Evolutionary conservation across 2,888 invertebrate species (phyloP).

Genomic region (Tetranychus piercei): DNA sequence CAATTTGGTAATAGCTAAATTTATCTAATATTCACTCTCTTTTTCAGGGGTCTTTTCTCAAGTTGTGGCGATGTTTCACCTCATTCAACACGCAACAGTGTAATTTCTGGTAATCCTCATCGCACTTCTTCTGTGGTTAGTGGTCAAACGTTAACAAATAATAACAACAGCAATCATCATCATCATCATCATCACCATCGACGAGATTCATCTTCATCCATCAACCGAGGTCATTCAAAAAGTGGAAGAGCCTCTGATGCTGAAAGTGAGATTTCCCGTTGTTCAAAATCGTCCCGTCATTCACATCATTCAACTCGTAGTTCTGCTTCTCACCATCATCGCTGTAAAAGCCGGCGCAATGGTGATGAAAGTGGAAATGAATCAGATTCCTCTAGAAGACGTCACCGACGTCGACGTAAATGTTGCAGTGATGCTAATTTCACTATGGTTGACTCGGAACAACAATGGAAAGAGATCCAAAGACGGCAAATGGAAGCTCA

Average conservation of each 20-base stretch:
- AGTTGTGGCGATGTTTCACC: constrained; percentile 35
- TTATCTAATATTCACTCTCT: background rate
- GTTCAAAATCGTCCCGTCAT: constrained; percentile 40
- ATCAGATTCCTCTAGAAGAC: constrained; percentile 25
- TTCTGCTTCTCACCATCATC: constrained; percentile 16
- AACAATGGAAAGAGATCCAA: constrained; percentile 73
- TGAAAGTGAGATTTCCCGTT: constrained; percentile 69
- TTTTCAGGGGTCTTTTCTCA: constrained; percentile 28
- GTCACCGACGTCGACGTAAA: constrained; percentile 41
- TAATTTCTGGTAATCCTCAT: too few species aligned
- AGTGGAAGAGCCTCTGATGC: constrained; percentile 54
- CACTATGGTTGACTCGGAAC: constrained; percentile 57
- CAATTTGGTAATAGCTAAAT: background rate
- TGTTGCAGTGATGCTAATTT: background rate
- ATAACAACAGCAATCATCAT: background rate
- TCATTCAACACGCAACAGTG: constrained; percentile 46
- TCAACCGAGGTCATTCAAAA: background rate
- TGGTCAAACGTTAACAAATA: background rate
- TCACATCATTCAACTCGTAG: constrained; percentile 24
- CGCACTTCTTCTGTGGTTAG: constrained; percentile 17
- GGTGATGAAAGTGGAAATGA: constrained; percentile 25
- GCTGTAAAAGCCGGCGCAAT: constrained; percentile 9
- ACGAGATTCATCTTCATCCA: constrained; percentile 18
- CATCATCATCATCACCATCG: constrained; percentile 10
- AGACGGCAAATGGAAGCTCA: constrained; percentile 41